Percentiles rank a stretch among this genome's conserved stretches.
Evolutionary conservation across 1,140 invertebrate genomes (phyloP).

Genomic region (Sminthurides bifidus): DNA sequence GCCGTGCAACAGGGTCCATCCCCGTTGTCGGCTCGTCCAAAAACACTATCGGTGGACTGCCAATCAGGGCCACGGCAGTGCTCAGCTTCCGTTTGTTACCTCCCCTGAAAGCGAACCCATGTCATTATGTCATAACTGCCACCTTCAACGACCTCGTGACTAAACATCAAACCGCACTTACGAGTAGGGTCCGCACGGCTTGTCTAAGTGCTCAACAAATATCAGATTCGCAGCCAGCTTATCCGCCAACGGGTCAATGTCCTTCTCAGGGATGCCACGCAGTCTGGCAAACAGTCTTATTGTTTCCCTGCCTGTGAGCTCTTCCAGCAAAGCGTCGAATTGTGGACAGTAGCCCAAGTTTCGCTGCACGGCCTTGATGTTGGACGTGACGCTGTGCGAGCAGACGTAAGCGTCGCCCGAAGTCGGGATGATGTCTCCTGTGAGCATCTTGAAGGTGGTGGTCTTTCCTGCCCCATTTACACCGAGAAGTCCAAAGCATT

Average conservation of each 20-base stretch:
- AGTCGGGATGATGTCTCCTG: slow-evolving; percentile 57
- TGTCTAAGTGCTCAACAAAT: slow-evolving; percentile 39
- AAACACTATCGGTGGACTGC: slow-evolving; percentile 50
- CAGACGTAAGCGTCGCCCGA: slow-evolving; percentile 47
- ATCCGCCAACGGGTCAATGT: slow-evolving; percentile 35
- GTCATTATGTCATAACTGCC: neutral
- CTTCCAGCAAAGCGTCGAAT: slow-evolving; percentile 58
- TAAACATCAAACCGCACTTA: neutral
- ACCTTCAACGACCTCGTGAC: neutral
- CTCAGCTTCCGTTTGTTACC: slow-evolving; percentile 53
- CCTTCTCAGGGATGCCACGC: slow-evolving; percentile 48
- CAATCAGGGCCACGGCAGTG: slow-evolving; percentile 49
- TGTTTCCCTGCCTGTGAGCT: slow-evolving; percentile 66
- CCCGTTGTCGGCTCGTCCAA: too few relatives aligned
- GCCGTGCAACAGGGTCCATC: too few relatives aligned
- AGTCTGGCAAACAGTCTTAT: slow-evolving; percentile 60
- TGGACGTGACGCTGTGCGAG: slow-evolving; percentile 37
- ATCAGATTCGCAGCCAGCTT: slow-evolving; percentile 35
- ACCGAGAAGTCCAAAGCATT: slow-evolving; percentile 24
- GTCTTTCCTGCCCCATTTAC: slow-evolving; percentile 45
- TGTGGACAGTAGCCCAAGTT: slow-evolving; percentile 47
- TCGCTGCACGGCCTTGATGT: slow-evolving; percentile 40
- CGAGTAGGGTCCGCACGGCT: slow-evolving; percentile 38
- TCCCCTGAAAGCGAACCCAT: slow-evolving; percentile 36
- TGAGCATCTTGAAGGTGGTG: slow-evolving; percentile 78